Base-by-base conservation (phyloP, 2,113 vertebrate species). In the Atractosteus spatula region DNA sequence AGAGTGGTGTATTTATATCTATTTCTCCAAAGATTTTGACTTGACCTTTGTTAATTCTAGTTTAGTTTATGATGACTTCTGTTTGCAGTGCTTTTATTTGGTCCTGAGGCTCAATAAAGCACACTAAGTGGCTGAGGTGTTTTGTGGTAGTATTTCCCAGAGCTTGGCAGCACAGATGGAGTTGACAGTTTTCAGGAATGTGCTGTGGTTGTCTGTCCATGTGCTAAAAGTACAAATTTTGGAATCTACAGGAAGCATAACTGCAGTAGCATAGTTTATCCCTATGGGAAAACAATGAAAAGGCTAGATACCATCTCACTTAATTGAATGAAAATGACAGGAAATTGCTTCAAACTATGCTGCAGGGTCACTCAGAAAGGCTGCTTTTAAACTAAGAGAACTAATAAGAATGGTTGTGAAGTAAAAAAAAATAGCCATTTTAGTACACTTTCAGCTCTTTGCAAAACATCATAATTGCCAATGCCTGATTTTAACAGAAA, bases 401-500 rank as follows among this genome's bases (percentile, higher is more conserved):
- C n/a, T 29, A 10, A 6, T 44, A 4, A 2, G 4, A 7, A 68
- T 44, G n/a, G 8, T 54, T 8, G 14, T 47, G 5, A 71, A 64
- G n/a, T 14, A 41, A 61, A 43, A 72, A 73, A 65, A n/a, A 63
- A 74, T 66, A 68, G 45, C 16, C 66, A 55, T 16, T 72, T 69
- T 13, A 61, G 68, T 54, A 69, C 67, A 43, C 68, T 16, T 47
- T 70, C n/a, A 57, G 10, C 57, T 17, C 3, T 41, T 17, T 41
- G 63, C 56, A 55, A 62, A 6, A 11, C 11, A 55, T n/a, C 8
- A 54, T 67, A 47, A 47, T 3, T 55, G 57, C 6, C 66, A 80
- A 81, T 78, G 81, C 66, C 67, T 75, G 73, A 71, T 76, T 79
- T 70, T 76, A 44, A 73, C 59, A 41, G 41, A 70, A 76, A 51